Evolutionary conservation across 2,888 invertebrate species (phyloP), one percentile per base, ranked within the genome.

Genomic region (Camptogramma bilineatum): DNA sequence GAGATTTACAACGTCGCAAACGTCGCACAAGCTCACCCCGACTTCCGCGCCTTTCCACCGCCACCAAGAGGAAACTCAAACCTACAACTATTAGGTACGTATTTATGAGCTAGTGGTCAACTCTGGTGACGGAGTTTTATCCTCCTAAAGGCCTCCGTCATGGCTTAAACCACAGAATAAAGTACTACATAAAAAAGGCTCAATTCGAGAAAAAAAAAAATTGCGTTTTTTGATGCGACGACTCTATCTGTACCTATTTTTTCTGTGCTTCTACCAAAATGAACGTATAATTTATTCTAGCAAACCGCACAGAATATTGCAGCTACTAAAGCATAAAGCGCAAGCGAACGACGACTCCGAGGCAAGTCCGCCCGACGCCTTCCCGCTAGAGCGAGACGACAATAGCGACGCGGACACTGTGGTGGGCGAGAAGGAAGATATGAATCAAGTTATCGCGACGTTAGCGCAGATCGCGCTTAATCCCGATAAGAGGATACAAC

Each of bases 291-390:
- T 39, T 17, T 31, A 17, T 50, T 10, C 80, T 21, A 80, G 76
- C 59, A 83, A 86, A 68, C 86, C 89, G 0, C 86, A 87, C 62
- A 84, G 81, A 69, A 86, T 91, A 68, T 78, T 92, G 0, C 89
- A 91, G 71, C 80, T 91, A 81, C 82, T 91, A 17, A 86, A 84
- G 71, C 81, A 87, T 58, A 88, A 87, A n/a, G 70, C 80, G 0
- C 79, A 82, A 60, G 13, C 13, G 10, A 8, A 2, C 13, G 2
- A 13, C 34, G 83, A 72, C 17, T 77, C 80, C 0, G 83, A 90
- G 67, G 87, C 71, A 0, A 87, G 87, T 10, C 87, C 92, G 0
- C 91, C 92, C 0, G 89, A 88, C 69, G 88, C 90, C 0, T 90
- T 90, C 70, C 84, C 89, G 0, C 48, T 91, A 64, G 87, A 89